These are phyloP conservation scores for Agrotis clavis DNA, from an alignment of 2,888 invertebrate species.

Conservation along the genomic window DNA sequence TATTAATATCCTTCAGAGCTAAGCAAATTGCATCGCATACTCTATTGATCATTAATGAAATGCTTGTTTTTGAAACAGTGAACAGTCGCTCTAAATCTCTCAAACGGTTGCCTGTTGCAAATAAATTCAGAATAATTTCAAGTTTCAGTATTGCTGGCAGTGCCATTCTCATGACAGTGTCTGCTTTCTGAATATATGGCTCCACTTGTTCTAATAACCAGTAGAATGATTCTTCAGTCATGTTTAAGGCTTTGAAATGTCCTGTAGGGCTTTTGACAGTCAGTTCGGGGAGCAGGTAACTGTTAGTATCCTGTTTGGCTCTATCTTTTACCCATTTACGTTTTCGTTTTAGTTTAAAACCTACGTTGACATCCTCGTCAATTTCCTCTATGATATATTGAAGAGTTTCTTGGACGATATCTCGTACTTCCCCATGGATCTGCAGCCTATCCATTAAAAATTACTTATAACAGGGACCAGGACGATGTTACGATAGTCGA, in stretches of 20 bases:
- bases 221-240: slow-evolving; percentile 36
- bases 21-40: slow-evolving; percentile 47
- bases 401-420: slow-evolving; percentile 28
- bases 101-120: slow-evolving; percentile 36
- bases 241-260: slow-evolving; percentile 29
- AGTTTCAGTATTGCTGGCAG: slow-evolving; percentile 41
- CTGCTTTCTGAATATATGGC: slow-evolving; percentile 45
- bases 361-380: slow-evolving; percentile 11
- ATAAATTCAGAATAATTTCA: slow-evolving; percentile 49
- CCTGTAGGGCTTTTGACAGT: slow-evolving; percentile 7
- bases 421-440: slow-evolving; percentile 16
- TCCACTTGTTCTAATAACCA: slow-evolving; percentile 47
- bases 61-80: slow-evolving; percentile 39
- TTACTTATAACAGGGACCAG: too few species aligned
- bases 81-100: slow-evolving; percentile 31
- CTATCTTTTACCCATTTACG: slow-evolving; percentile 39
- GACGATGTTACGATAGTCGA: too few species aligned
- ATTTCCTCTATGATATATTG: slow-evolving; percentile 33
- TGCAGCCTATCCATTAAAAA: slow-evolving; percentile 23
- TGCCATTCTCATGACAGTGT: slow-evolving; percentile 48
- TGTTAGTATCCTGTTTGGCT: slow-evolving; percentile 21
- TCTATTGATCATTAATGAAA: slow-evolving; percentile 40
- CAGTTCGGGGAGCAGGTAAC: background rate
- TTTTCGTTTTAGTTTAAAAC: slow-evolving; percentile 15
- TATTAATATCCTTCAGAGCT: slow-evolving; percentile 37